These are phyloP conservation scores for Otolemur garnettii DNA, from an alignment of 2,113 vertebrate species.

Conservation along the genomic window DNA sequence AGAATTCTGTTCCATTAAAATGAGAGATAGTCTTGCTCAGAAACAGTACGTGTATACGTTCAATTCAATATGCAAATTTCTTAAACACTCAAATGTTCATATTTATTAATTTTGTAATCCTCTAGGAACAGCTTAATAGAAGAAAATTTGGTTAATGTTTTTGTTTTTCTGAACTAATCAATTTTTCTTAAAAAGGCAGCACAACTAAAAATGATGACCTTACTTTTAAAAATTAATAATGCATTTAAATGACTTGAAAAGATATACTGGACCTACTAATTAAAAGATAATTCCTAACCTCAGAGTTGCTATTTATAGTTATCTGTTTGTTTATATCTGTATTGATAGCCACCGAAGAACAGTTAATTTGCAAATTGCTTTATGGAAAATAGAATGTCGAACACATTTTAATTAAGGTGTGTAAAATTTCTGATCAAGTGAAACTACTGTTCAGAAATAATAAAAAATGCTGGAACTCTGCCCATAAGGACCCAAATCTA, in stretches of 20 bases:
- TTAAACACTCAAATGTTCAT: not conserved
- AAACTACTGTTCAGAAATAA: slow-evolving; percentile 39
- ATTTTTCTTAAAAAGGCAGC: slow-evolving; percentile 7
- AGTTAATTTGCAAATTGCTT: not conserved
- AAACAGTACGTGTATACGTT: slow-evolving; percentile 23
- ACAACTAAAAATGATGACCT: not conserved
- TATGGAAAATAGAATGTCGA: not conserved
- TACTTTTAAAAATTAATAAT: not conserved
- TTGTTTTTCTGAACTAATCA: not conserved
- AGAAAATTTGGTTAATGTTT: not conserved
- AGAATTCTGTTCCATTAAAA: slow-evolving; percentile 40
- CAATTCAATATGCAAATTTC: not conserved
- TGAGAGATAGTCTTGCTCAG: not conserved
- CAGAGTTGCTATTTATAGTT: slow-evolving; percentile 11
- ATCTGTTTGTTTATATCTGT: slow-evolving; percentile 33
- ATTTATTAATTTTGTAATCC: not conserved
- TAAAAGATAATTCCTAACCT: not conserved
- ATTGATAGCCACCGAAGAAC: not conserved
- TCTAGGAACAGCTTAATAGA: not conserved
- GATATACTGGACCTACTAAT: not conserved
- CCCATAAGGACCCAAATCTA: not conserved
- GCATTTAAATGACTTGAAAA: not conserved
- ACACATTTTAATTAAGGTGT: slow-evolving; percentile 4
- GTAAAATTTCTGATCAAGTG: not conserved
- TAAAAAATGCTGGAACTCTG: not conserved